phyloP scores from a whole-genome alignment of 30 jellyfish, hydroid and myxozoan genomes.

The Hydra vulgaris region DNA sequence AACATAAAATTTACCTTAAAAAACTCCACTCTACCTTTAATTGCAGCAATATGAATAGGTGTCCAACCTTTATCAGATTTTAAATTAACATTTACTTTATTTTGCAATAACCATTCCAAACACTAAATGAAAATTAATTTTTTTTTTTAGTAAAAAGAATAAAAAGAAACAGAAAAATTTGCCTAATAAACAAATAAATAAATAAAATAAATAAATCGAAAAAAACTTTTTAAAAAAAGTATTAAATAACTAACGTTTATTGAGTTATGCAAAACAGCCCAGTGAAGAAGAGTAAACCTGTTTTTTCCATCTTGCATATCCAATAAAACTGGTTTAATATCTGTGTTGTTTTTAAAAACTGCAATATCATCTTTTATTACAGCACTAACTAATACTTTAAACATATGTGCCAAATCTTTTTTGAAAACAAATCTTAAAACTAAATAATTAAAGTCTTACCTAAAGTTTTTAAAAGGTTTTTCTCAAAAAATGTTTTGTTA shows the following conservation, averaged over 20 bases:
- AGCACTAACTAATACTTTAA: neutral
- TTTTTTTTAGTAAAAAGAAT: too few relatives aligned
- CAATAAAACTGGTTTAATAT: too few relatives aligned
- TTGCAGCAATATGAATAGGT: slow-evolving; percentile 68
- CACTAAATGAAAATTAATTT: slow-evolving; percentile 35
- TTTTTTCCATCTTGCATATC: slow-evolving; percentile 20
- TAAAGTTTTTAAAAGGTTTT: too few relatives aligned
- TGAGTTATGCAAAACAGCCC: slow-evolving; percentile 76
- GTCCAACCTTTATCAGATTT: slow-evolving; percentile 57
- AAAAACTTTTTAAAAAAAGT: too few relatives aligned
- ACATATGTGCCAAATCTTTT: neutral
- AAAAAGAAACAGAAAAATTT: too few relatives aligned
- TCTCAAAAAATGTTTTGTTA: too few relatives aligned
- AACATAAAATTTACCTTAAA: slow-evolving; percentile 37
- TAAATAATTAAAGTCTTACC: too few relatives aligned
- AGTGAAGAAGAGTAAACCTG: slow-evolving; percentile 56
- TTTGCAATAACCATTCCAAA: slow-evolving; percentile 62
- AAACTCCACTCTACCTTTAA: slow-evolving; percentile 55
- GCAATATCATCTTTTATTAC: neutral
- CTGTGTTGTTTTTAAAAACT: neutral
- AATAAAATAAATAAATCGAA: too few relatives aligned
- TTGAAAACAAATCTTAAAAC: neutral
- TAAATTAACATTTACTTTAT: slow-evolving; percentile 52
- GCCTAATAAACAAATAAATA: too few relatives aligned
- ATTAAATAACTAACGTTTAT: slow-evolving; percentile 29